Evolutionary conservation across 2,888 invertebrate genomes (phyloP), one percentile per base, ranked within the genome.

Genomic region (Apotomis turbidana): DNA sequence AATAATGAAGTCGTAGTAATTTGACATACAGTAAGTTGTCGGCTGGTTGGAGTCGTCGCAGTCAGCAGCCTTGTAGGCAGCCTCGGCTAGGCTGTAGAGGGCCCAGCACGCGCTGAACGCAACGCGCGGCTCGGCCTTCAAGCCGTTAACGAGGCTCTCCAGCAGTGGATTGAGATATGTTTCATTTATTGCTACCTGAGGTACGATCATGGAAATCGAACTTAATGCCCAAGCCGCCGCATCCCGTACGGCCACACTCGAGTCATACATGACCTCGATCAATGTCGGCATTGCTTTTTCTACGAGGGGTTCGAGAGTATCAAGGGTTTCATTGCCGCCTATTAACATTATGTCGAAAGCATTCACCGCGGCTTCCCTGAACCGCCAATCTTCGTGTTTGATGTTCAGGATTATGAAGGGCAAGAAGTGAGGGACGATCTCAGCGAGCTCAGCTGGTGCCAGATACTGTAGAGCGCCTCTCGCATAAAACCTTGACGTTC

Each of bases 101-200:
- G 99, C 99, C 99, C 99, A 99, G 87, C 99, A 99, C 10, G 99
- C 98, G 89, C 99, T 99, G 9, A 98, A 97, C 1, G 99, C 99
- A 0, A 99, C 99, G 44, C 99, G 94, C 5, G 99, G 98, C 85
- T 99, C 99, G 3, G 98, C 97, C 81, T 97, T 97, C 27, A 99
- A 92, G 0, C 98, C 98, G 79, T 95, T 96, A 0, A 97, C 95
- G 73, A 98, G 95, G 89, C 97, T 95, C 91, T 97, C 97, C 13
- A 98, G 87, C 10, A 98, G 88, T 0, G 97, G 96, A 85, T 96
- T 96, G 66, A 99, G 93, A 88, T 97, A 97, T 5, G 95, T 95
- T 80, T 97, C 96, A 86, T 97, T 98, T 70, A 99, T 97, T 0
- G 98, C 98, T 41, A 98, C 98, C 84, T 98, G 98, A 0, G 99